Conservation (phyloP, 2,113 vertebrate species). For the Grammatotria lemairii region DNA sequence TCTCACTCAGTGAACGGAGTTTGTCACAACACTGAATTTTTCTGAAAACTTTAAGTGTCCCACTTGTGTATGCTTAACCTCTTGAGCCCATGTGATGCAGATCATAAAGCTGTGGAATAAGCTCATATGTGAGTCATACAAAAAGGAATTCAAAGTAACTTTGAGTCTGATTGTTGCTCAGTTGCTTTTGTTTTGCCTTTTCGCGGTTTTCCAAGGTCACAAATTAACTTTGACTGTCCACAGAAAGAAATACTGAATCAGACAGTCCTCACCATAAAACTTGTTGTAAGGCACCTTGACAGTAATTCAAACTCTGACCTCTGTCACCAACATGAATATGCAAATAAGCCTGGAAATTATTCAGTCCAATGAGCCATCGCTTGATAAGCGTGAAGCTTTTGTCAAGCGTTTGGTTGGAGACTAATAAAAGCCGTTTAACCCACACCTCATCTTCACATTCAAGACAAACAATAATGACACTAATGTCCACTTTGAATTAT, state of each 20-base stretch:
- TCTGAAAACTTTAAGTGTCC: not conserved
- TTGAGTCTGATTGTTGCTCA: not conserved
- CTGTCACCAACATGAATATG: not conserved
- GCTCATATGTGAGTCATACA: not conserved
- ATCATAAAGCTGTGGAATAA: not conserved
- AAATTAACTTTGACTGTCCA: not conserved
- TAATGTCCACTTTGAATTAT: not conserved
- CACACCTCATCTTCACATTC: not conserved
- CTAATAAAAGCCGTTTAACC: constrained; percentile 45
- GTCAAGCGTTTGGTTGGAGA: constrained; percentile 4
- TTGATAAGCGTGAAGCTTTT: constrained; percentile 13
- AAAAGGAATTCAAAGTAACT: not conserved
- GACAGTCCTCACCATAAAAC: not conserved
- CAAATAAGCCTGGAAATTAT: not conserved
- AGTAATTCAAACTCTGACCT: not conserved
- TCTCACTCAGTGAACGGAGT: not conserved
- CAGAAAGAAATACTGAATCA: not conserved
- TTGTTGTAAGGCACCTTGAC: not conserved
- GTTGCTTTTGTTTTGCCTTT: not conserved
- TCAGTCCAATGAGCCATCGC: not conserved
- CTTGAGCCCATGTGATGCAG: not conserved
- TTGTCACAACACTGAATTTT: not conserved
- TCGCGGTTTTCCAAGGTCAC: not conserved
- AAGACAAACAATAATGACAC: constrained; percentile 13
- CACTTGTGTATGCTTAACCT: not conserved